These are phyloP conservation scores for Drosophila setifemur DNA, from an alignment of 1,140 invertebrate genomes.

Conservation along the genomic window DNA sequence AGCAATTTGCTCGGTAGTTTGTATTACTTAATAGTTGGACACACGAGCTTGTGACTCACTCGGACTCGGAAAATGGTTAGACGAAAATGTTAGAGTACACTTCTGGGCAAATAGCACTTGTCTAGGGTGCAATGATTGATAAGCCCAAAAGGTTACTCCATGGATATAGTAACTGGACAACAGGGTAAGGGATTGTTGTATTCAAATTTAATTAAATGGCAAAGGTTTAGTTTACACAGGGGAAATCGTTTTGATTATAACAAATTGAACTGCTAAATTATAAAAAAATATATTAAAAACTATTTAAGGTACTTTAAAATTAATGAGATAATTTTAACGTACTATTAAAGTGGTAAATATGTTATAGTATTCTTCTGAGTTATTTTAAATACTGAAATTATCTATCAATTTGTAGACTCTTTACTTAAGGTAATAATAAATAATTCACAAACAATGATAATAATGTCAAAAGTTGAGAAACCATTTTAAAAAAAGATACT, in stretches of 20 bases:
- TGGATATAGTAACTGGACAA: neutral
- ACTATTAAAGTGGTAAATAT: no score
- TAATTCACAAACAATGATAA: no score
- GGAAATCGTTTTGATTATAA: no score
- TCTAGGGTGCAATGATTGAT: conserved; percentile 14
- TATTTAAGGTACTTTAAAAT: neutral
- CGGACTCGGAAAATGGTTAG: neutral
- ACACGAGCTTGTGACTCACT: conserved; percentile 11
- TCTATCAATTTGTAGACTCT: no score
- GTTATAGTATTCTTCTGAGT: no score
- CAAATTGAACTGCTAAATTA: no score
- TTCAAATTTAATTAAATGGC: neutral
- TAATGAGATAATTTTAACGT: no score
- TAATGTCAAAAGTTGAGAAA: no score
- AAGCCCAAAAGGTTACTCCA: neutral
- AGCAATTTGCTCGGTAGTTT: conserved; percentile 13
- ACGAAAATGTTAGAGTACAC: neutral
- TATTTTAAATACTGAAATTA: no score
- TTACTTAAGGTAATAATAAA: no score
- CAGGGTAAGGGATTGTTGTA: neutral
- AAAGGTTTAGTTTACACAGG: neutral
- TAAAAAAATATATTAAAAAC: neutral
- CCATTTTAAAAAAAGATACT: no score
- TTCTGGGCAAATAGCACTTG: conserved; percentile 2
- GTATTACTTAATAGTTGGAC: conserved; percentile 8